A percentile compares a stretch with the other conserved stretches of the same genome.
Evolutionary conservation across 2,113 vertebrate species (phyloP).

Genomic region (Actinemys pallida): DNA sequence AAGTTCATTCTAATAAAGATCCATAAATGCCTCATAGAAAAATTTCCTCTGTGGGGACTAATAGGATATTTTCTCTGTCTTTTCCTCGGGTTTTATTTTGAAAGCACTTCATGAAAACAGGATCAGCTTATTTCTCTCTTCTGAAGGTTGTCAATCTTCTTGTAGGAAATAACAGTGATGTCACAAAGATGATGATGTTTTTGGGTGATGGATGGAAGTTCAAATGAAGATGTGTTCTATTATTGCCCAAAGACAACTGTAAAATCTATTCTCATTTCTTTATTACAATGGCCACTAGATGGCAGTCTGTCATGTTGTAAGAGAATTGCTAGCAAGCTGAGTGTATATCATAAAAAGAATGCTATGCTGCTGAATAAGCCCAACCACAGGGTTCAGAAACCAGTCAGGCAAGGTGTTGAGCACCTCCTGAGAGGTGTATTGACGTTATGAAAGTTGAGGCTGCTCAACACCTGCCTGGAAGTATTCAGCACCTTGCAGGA

Average conservation of each 20-base stretch:
- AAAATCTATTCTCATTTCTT: background rate
- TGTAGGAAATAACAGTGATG: background rate
- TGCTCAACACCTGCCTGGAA: background rate
- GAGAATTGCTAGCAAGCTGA: background rate
- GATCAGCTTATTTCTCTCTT: background rate
- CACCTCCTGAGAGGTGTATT: background rate
- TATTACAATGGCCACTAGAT: constrained; percentile 55
- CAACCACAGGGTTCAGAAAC: background rate
- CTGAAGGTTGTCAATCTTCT: background rate
- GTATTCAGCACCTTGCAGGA: background rate
- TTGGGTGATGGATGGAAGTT: background rate
- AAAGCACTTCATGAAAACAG: background rate
- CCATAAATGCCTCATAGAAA: background rate
- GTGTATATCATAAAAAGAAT: background rate
- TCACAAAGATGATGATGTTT: background rate
- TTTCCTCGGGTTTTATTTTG: background rate
- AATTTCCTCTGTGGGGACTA: background rate
- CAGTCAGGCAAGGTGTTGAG: background rate
- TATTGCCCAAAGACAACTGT: background rate
- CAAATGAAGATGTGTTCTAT: background rate
- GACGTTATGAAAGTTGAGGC: background rate
- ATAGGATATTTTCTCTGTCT: background rate
- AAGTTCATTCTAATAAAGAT: background rate
- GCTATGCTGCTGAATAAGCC: background rate
- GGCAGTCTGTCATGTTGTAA: constrained; percentile 31